These are phyloP conservation scores for Arrhamphus sclerolepis DNA, from an alignment of 2,797 vertebrate genomes.

Conservation along the genomic window DNA sequence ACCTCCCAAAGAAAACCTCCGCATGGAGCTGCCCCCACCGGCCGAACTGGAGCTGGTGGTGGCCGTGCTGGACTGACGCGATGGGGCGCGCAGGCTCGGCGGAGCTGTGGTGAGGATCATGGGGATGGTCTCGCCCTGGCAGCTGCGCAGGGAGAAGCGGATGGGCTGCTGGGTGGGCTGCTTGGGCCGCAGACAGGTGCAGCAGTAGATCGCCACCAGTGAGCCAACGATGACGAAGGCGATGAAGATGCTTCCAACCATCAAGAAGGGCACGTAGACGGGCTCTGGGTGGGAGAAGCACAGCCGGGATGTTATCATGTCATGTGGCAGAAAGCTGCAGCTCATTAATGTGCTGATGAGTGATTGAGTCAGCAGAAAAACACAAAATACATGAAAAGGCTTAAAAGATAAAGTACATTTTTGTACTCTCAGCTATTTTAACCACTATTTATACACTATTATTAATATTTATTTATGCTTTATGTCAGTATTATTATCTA, in stretches of 20 bases:
- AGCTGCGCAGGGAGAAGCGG: constrained; percentile 92
- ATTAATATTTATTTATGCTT: too few species aligned
- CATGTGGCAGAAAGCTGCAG: not conserved
- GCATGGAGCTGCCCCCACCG: constrained; percentile 85
- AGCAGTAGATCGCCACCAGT: constrained; percentile 94
- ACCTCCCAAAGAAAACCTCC: constrained; percentile 87
- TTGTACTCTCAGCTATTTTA: too few species aligned
- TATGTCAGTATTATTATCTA: not conserved
- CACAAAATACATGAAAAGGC: too few species aligned
- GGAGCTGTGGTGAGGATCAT: constrained; percentile 93
- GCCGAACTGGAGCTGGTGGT: constrained; percentile 94
- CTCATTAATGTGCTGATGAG: not conserved
- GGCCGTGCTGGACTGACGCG: constrained; percentile 93
- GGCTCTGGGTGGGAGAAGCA: constrained; percentile 82
- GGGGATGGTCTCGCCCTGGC: constrained; percentile 95
- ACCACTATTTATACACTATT: too few species aligned
- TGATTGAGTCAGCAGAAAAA: not conserved
- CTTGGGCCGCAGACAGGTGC: constrained; percentile 95
- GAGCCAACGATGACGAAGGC: constrained; percentile 96
- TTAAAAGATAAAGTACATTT: too few species aligned
- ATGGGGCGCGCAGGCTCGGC: constrained; percentile 86
- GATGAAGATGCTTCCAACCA: constrained; percentile 97
- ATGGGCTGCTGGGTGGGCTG: constrained; percentile 91
- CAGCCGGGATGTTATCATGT: too few species aligned
- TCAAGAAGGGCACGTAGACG: constrained; percentile 95